Base-by-base conservation (phyloP, 2,888 invertebrate genomes). In the Achlya flavicornis region DNA sequence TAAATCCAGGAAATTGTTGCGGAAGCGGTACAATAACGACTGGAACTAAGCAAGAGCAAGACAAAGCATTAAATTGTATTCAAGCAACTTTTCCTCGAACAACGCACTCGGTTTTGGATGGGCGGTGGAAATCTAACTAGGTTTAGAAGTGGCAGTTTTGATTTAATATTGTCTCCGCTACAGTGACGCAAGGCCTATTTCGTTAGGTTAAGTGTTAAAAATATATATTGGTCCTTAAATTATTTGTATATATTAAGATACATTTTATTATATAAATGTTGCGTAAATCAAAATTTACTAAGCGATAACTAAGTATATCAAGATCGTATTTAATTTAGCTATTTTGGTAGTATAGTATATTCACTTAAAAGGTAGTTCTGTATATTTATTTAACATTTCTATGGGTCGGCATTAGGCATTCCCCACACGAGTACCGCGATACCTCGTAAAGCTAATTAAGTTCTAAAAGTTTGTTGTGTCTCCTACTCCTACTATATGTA, bases 371-470 rank as follows among this genome's bases (percentile, higher is more conserved):
- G n/a, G n/a, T n/a, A 46, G n/a, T 19, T 53, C 48, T 19, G 3
- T 10, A 1, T 7, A 19, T 53, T 16, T 10, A 53, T 53, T 16
- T 46, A 5, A 46, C n/a, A 19, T 53, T n/a, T 53, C 53, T 53
- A 53, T 53, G 53, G 53, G 8, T 53, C 19, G 53, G 19, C 16
- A 53, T 53, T 76, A 72, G 69, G 60, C 43, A 77, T 76, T 76
- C 71, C 63, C 64, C 32, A 58, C 69, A 65, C 66, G 71, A 57
- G 43, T 63, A 48, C 61, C 41, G 64, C 67, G 69, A 71, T 69
- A 74, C 72, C 26, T 26, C 26, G 69, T 72, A 69, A 72, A 71
- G 64, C 67, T 76, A 78, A 78, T 78, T 75, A 72, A 72, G 75
- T 73, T 76, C 63, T 43, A 67, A 64, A 72, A 70, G 68, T 76